Base-by-base conservation (phyloP, 1,140 invertebrate genomes). In the Trichoplusia ni region DNA sequence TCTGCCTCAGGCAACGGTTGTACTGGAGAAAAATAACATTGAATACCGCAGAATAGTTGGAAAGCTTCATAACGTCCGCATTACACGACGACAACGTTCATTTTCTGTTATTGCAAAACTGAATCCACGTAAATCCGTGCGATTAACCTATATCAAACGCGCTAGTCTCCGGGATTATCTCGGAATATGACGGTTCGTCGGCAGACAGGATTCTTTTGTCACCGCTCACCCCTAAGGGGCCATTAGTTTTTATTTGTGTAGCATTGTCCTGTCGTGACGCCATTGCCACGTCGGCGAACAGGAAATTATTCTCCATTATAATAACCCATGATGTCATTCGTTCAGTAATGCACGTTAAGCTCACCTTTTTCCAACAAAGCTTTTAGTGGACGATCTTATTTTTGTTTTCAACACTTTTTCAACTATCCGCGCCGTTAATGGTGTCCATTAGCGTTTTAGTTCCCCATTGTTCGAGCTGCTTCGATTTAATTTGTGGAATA, bases 211-310 rank as follows among this genome's bases (percentile, higher is more conserved):
- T 81, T 83, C 84, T 83, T 86, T 84, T 86, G 81, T 75, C 75
- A 70, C 69, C 63, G 64, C 70, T 53, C 63, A 68, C 71, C 74
- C 69, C 71, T 58, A 47, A 58, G 65, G 63, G 33, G 64, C 78
- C 84, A 84, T 86, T 86, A 84, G 77, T 86, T 83, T 83, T 81
- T 84, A 82, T 84, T 84, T 84, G 75, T 67, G 75, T 64, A 42
- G 65, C 77, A 77, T 83, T 84, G 81, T 82, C 73, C 68, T 70
- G 63, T 54, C 59, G 67, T 64, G 72, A 67, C 67, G 54, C 54
- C 63, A 70, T 70, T 68, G 69, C 67, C 60, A 44, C 63, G 73
- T 42, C 64, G 73, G 62, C 69, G 64, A 67, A 71, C 74, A 77
- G 77, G 77, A 84, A 84, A 83, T 84, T 86, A 84, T 86, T 81